Percentiles rank a stretch among this genome's conserved stretches.
Evolutionary conservation across 2,113 vertebrate species (phyloP).

Genomic region (Meles meles): DNA sequence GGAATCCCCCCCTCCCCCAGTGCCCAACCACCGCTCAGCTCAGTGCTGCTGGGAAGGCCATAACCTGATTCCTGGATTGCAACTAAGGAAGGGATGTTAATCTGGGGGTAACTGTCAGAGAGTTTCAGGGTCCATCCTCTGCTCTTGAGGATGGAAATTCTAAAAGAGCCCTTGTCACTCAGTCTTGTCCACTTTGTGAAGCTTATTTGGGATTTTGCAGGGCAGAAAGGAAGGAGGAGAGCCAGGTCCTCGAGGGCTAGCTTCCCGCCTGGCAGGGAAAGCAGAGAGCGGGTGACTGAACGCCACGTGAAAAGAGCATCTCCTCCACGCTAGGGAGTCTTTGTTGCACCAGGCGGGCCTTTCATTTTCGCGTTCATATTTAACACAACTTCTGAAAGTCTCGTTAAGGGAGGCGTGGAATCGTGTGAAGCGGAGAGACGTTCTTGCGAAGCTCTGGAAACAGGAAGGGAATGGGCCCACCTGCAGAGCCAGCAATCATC

Average conservation of each 20-base stretch:
- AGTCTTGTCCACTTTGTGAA: not conserved
- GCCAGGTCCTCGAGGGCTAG: not conserved
- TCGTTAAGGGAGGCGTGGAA: rapidly evolving
- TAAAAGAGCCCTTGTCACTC: not conserved
- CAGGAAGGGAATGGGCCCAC: no score
- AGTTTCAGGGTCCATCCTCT: no score
- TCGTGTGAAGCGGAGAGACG: not conserved
- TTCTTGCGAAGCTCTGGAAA: not conserved
- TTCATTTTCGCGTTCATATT: not conserved
- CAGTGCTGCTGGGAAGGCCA: rapidly evolving
- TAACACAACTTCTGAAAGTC: not conserved
- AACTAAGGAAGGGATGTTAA: no score
- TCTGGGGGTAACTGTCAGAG: not conserved
- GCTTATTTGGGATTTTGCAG: not conserved
- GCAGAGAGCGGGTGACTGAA: rapidly evolving
- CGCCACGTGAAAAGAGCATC: rapidly evolving
- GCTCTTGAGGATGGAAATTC: not conserved
- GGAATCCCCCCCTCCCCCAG: rapidly evolving
- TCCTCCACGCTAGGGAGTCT: rapidly evolving
- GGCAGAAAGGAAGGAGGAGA: not conserved
- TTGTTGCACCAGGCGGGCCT: not conserved
- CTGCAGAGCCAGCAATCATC: no score
- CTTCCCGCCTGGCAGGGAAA: rapidly evolving
- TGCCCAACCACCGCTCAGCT: rapidly evolving
- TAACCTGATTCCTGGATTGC: rapidly evolving